Evolutionary conservation across 2,888 invertebrate genomes (phyloP).

Genomic region (Andricus curvator): DNA sequence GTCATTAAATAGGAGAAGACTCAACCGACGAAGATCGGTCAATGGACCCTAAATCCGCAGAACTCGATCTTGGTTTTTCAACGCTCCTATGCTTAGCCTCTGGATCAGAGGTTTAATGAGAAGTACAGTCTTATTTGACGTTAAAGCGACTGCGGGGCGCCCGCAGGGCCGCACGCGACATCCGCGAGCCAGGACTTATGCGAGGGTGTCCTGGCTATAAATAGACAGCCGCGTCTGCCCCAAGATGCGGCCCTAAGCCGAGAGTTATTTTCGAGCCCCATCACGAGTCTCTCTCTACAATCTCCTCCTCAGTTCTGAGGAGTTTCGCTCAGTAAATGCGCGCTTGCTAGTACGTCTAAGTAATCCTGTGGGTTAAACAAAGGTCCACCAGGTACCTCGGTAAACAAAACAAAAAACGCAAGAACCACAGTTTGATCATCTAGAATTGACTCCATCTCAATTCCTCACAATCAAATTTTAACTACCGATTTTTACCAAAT

Average conservation of each 20-base stretch:
- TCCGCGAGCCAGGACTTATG: conserved; percentile 44
- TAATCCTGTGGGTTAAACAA: conserved; percentile 5
- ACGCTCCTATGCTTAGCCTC: conserved; percentile 44
- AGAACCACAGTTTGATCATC: background rate
- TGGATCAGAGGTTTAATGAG: conserved; percentile 54
- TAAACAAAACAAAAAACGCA: background rate
- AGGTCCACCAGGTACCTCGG: conserved; percentile 1
- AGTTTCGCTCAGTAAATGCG: conserved; percentile 53
- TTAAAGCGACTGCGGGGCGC: conserved; percentile 56
- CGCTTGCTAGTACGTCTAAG: background rate
- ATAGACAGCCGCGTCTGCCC: conserved; percentile 65
- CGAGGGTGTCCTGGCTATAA: conserved; percentile 66
- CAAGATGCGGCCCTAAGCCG: conserved; percentile 71
- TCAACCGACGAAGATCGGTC: conserved; percentile 56
- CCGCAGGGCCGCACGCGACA: conserved; percentile 67
- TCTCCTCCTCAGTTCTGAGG: conserved; percentile 65
- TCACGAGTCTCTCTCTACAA: conserved; percentile 69
- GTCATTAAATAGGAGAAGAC: conserved; percentile 40
- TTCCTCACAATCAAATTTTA: background rate
- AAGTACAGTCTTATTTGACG: conserved; percentile 63
- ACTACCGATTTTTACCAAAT: background rate
- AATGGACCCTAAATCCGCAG: conserved; percentile 60
- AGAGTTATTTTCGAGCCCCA: conserved; percentile 67
- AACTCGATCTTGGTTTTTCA: conserved; percentile 37
- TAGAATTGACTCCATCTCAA: background rate